phyloP scores from a whole-genome alignment of 2,113 vertebrate species.

The Paedocypris sp. region DNA sequence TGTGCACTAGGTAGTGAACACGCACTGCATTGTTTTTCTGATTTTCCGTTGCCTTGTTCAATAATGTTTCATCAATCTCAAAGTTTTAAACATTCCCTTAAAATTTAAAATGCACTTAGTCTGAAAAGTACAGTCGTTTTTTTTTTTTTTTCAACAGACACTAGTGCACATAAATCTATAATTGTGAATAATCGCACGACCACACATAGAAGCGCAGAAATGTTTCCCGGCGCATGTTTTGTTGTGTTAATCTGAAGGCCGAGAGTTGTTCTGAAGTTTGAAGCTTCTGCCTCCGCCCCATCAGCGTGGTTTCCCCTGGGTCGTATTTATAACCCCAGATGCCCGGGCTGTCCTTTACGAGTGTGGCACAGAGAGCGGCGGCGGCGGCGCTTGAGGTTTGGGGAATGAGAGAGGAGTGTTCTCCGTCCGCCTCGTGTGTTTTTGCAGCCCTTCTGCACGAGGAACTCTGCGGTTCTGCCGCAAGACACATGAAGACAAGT shows the following conservation, averaged over 20 bases:
- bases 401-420: slow-evolving; percentile 14
- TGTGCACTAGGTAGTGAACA: neutral
- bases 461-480: slow-evolving; percentile 11
- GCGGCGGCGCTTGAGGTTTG: slow-evolving; percentile 27
- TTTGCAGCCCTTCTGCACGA: neutral
- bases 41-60: neutral
- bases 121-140: no score
- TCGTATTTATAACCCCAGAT: slow-evolving; percentile 28
- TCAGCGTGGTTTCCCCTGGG: neutral
- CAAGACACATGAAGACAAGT: slow-evolving; percentile 33
- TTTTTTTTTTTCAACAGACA: no score
- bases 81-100: no score
- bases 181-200: no score
- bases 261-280: slow-evolving; percentile 2
- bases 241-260: no score
- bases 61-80: slow-evolving; percentile 7
- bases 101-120: no score
- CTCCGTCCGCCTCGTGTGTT: slow-evolving; percentile 6
- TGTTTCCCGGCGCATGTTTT: no score
- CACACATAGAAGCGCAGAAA: no score
- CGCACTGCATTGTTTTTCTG: neutral
- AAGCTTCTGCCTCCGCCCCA: neutral
- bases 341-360: slow-evolving; percentile 11
- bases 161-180: no score
- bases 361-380: slow-evolving; percentile 4